These are phyloP conservation scores for Notolepis coatsorum DNA, from an alignment of 2,797 vertebrate genomes.

Conservation along the genomic window DNA sequence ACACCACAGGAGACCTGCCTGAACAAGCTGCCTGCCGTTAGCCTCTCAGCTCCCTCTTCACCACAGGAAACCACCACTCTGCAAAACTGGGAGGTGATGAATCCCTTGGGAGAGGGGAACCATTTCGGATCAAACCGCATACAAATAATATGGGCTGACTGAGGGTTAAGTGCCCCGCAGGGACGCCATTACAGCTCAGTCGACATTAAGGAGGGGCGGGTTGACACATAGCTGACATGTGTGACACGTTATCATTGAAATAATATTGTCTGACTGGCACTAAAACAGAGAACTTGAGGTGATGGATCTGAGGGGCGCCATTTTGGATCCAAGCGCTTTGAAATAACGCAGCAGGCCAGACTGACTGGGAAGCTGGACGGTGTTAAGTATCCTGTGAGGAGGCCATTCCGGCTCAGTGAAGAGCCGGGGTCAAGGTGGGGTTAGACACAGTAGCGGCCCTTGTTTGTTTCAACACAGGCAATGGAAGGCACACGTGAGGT, in stretches of 20 bases:
- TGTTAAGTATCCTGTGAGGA: constrained; percentile 28
- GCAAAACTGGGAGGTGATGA: neutral
- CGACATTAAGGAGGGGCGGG: constrained; percentile 19
- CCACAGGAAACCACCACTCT: constrained; percentile 44
- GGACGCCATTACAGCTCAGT: constrained; percentile 14
- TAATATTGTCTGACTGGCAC: constrained; percentile 28
- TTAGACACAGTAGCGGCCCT: neutral
- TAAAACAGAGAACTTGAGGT: neutral
- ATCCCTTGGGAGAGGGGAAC: constrained; percentile 9
- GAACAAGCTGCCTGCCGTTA: constrained; percentile 54
- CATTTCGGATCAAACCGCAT: constrained; percentile 51
- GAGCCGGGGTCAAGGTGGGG: constrained; percentile 1
- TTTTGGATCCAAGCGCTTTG: constrained; percentile 9
- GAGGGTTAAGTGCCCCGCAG: constrained; percentile 35
- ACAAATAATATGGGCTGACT: constrained; percentile 24
- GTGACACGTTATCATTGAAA: constrained; percentile 9
- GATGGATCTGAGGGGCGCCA: constrained; percentile 10
- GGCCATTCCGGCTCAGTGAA: constrained; percentile 1
- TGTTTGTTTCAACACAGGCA: constrained; percentile 20
- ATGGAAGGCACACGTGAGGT: neutral
- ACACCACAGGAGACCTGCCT: constrained; percentile 49
- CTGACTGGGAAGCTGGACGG: neutral
- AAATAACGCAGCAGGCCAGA: constrained; percentile 9
- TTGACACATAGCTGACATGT: neutral
- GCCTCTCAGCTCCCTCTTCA: constrained; percentile 31